Conservation (phyloP, 2,888 invertebrate species). For the Sminthurides aquaticus region DNA sequence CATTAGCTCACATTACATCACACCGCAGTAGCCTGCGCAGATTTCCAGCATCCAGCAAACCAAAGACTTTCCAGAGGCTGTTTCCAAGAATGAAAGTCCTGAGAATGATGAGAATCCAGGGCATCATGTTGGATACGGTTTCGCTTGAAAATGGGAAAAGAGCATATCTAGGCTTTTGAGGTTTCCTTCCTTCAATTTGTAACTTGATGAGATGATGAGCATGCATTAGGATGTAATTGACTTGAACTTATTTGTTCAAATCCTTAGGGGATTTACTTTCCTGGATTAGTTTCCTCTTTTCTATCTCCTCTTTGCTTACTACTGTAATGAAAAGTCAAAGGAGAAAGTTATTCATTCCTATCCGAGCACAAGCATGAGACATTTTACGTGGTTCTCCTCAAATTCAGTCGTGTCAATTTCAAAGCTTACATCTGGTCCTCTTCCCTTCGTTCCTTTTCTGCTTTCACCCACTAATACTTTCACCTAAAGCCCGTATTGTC, state of each 20-base stretch:
- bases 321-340: not conserved
- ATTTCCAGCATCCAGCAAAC: not conserved
- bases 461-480: too few species aligned
- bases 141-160: too few species aligned
- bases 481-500: too few species aligned
- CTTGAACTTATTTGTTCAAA: not conserved
- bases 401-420: too few species aligned
- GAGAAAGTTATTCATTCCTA: not conserved
- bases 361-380: not conserved
- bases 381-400: too few species aligned
- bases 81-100: not conserved
- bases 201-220: not conserved
- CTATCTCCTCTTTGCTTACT: not conserved
- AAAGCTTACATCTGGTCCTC: too few species aligned
- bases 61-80: not conserved
- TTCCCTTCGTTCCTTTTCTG: too few species aligned
- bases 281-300: not conserved
- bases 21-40: too few species aligned
- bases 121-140: too few species aligned
- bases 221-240: not conserved
- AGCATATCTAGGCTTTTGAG: not conserved
- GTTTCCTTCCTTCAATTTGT: not conserved
- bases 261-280: not conserved
- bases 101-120: too few species aligned
- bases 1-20: too few species aligned